Percentiles rank a stretch among this genome's conserved stretches.
Evolutionary conservation across 1,140 invertebrate species (phyloP).

Genomic region (Mycetomoellerius zeteki): DNA sequence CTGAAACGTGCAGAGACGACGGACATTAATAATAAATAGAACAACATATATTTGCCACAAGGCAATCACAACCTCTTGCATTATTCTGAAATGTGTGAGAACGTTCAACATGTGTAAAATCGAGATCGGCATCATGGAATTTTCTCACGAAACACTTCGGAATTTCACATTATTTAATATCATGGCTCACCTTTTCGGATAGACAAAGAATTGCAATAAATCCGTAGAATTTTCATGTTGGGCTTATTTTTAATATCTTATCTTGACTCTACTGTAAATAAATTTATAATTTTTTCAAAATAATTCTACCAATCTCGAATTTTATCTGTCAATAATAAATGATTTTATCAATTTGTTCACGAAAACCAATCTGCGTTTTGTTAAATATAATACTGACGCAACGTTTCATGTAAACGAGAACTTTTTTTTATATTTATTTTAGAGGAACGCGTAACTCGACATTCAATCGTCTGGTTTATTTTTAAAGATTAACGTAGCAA

Average conservation of each 20-base stretch:
- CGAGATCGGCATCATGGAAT: neutral
- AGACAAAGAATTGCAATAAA: neutral
- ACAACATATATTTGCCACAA: neutral
- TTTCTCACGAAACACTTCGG: neutral
- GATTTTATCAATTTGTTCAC: neutral
- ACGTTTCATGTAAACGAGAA: slow-evolving; percentile 29
- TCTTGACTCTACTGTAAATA: neutral
- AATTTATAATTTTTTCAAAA: neutral
- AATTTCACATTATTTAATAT: neutral
- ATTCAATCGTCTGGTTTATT: slow-evolving; percentile 24
- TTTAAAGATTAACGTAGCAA: slow-evolving; percentile 29
- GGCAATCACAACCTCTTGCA: neutral
- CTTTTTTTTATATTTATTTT: slow-evolving; percentile 4
- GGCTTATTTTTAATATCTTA: neutral
- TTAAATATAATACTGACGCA: slow-evolving; percentile 45
- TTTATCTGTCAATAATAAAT: neutral
- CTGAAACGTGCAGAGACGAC: neutral
- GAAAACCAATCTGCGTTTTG: neutral
- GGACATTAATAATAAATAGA: slow-evolving; percentile 51
- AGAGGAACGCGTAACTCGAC: neutral
- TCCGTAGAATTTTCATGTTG: neutral
- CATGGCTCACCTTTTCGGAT: neutral
- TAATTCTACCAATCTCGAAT: neutral
- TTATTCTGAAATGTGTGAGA: slow-evolving; percentile 35
- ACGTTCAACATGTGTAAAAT: neutral